Base-by-base conservation (phyloP, 1,140 invertebrate species). In the Rhizoglyphus robini region DNA sequence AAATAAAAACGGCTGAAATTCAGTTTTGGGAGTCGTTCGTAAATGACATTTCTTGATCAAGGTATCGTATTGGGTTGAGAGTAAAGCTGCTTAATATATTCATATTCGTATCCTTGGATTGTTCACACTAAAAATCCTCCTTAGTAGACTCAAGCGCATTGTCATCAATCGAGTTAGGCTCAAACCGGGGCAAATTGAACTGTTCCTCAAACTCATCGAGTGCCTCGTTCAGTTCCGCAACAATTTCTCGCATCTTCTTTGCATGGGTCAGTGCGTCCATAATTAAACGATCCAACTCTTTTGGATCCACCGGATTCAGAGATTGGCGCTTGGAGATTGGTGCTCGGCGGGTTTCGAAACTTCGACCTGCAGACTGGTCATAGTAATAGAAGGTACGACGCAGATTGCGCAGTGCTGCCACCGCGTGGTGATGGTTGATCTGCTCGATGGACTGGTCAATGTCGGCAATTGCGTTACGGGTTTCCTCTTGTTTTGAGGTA, bases 151-250 rank as follows among this genome's bases (percentile, higher is more conserved):
- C 36, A 8, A 41, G 18, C 18, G 36, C 8, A 41, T 41, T 41
- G 18, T 41, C 36, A 41, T 41, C 36, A 41, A 51, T 51, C 3
- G 18, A 23, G 23, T 60, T 60, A 1, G 58, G 58, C 27, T 60
- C 58, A 60, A 60, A 60, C 2, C 58, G 27, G 2, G 58, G 58
- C 13, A 60, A 46, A 23, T 60, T 60, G 38, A 60, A 60, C 29
- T 60, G 58, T 27, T 29, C 30, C 29, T 60, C 58, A 34, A 60
- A 60, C 29, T 60, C 58, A 46, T 60, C 58, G 15, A 60, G 25
- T 15, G 58, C 58, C 29, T 60, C 58, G 58, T 60, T 60, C 15
- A 60, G 25, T 23, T 60, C 4, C 15, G 27, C 2, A 2, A 60
- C 27, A 8, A 60, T 29, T 34, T 1, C n/a, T 32, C 31, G 31